A percentile compares a stretch with the other conserved stretches of the same genome.
phyloP scores from a whole-genome alignment of 2,113 vertebrate genomes.

The Xiphorhynchus elegans region DNA sequence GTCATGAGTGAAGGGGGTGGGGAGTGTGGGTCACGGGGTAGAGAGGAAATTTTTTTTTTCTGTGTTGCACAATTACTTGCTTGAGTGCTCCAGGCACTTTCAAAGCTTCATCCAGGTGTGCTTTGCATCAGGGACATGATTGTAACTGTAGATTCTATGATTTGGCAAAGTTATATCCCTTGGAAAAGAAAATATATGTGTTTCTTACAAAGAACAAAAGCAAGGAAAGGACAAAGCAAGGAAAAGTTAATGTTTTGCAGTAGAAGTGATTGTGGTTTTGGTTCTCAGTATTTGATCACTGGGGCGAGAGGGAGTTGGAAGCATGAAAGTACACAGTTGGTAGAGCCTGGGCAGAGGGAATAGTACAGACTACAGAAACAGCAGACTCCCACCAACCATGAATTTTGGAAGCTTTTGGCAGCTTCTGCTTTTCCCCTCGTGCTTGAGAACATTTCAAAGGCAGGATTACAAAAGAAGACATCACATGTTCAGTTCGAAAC shows the following conservation, averaged over 20 bases:
- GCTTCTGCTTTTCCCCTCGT: neutral
- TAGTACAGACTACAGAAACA: neutral
- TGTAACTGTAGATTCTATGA: neutral
- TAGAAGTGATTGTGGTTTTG: neutral
- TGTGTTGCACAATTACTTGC: neutral
- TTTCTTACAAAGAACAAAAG: too few species aligned
- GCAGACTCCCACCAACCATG: neutral
- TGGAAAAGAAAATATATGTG: neutral
- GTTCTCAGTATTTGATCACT: neutral
- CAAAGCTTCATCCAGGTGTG: neutral
- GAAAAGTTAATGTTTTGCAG: neutral
- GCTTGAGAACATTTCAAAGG: conserved; percentile 1
- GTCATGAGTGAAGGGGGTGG: neutral
- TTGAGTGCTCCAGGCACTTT: neutral
- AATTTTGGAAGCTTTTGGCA: neutral
- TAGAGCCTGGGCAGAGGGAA: neutral
- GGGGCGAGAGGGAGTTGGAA: accelerated
- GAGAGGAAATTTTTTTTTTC: neutral
- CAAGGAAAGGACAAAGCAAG: neutral
- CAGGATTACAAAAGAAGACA: neutral
- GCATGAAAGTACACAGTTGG: accelerated
- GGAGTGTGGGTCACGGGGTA: neutral
- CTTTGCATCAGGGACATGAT: neutral
- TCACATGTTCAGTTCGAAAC: neutral
- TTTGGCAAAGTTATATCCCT: neutral